Conservation (phyloP, 2,888 invertebrate species). For the Dastarcus helophoroides region DNA sequence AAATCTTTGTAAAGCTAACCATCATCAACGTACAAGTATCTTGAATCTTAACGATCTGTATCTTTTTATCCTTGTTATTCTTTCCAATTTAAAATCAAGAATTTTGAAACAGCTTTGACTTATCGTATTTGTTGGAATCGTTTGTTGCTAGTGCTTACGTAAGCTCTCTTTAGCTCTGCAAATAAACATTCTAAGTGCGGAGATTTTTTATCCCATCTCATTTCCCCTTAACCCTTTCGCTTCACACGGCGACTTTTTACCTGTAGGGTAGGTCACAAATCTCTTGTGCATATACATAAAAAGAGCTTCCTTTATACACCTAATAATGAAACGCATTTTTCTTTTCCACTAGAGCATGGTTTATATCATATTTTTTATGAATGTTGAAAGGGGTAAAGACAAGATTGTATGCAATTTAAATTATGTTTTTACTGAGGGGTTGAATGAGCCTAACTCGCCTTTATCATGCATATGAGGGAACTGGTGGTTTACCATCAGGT, state of each 20-base stretch:
- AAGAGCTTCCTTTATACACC: constrained; percentile 34
- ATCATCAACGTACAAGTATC: too few species aligned
- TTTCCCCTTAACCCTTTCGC: constrained; percentile 12
- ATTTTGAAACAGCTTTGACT: too few species aligned
- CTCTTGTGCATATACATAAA: constrained; percentile 20
- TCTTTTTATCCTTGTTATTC: too few species aligned
- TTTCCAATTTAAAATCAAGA: too few species aligned
- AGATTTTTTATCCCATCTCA: constrained; percentile 1
- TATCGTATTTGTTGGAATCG: too few species aligned
- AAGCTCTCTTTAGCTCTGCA: too few species aligned
- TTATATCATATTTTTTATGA: constrained; percentile 38
- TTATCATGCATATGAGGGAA: constrained; percentile 32
- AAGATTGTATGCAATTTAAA: constrained; percentile 31
- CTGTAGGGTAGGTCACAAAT: constrained; percentile 18
- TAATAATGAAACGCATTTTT: constrained; percentile 40
- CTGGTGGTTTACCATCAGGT: too few species aligned
- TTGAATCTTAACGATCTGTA: too few species aligned
- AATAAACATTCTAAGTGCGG: too few species aligned
- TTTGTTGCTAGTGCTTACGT: too few species aligned
- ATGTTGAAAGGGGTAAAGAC: constrained; percentile 27
- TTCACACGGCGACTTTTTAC: constrained; percentile 10
- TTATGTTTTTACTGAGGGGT: constrained; percentile 27
- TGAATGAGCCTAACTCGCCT: constrained; percentile 18
- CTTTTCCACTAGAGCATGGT: constrained; percentile 41
- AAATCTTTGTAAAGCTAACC: too few species aligned